Percentiles rank a stretch among this genome's conserved stretches.
phyloP scores from a whole-genome alignment of 2,888 invertebrate genomes.

The Notodonta ziczac region DNA sequence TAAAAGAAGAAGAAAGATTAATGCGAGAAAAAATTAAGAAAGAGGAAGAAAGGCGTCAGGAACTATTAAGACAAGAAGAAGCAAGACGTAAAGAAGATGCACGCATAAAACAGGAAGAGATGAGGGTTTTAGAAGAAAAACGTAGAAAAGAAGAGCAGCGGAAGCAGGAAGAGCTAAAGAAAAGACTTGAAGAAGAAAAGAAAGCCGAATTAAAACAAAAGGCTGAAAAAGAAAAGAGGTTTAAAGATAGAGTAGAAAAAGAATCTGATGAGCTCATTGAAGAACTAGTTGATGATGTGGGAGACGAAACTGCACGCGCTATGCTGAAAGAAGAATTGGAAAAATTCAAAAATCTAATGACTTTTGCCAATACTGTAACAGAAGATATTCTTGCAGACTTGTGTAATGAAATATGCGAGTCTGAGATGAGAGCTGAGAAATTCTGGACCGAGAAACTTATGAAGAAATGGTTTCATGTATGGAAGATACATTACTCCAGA shows the following conservation, averaged over 20 bases:
- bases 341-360: conserved; percentile 53
- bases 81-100: conserved; percentile 38
- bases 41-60: conserved; percentile 45
- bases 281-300: conserved; percentile 63
- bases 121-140: conserved; percentile 50
- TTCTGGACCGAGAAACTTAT: conserved; percentile 62
- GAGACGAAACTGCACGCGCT: conserved; percentile 52
- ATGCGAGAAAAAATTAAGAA: conserved; percentile 40
- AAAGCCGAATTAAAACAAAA: conserved; percentile 62
- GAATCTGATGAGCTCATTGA: conserved; percentile 63
- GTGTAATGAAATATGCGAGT: conserved; percentile 59
- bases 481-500: conserved; percentile 63
- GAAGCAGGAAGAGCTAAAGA: conserved; percentile 59
- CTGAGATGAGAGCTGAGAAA: conserved; percentile 70
- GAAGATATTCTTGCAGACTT: conserved; percentile 63
- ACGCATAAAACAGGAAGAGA: conserved; percentile 42
- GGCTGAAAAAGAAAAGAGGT: conserved; percentile 62
- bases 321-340: conserved; percentile 64
- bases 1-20: conserved; percentile 50
- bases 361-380: conserved; percentile 52
- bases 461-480: conserved; percentile 70
- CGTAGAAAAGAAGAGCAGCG: conserved; percentile 61
- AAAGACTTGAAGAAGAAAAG: conserved; percentile 64
- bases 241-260: conserved; percentile 64
- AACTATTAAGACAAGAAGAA: conserved; percentile 43